Conservation (phyloP, 2,113 vertebrate species). For the Ahaetulla prasina region DNA sequence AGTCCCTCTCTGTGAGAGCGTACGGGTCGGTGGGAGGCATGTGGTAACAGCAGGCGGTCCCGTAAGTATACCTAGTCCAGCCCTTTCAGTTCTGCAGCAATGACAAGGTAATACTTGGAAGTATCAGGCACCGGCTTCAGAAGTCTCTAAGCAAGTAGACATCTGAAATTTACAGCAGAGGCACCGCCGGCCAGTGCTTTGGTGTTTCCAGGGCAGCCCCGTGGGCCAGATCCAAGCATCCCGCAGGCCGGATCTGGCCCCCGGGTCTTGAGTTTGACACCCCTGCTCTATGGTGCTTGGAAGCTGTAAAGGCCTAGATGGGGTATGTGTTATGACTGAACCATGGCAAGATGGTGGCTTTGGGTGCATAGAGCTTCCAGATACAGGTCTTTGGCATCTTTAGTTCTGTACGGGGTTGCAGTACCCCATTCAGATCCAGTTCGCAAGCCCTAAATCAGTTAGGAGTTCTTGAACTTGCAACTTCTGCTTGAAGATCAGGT, state of each 20-base stretch:
- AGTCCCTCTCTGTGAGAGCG: too few species aligned
- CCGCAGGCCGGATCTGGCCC: too few species aligned
- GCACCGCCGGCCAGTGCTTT: too few species aligned
- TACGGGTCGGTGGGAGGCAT: too few species aligned
- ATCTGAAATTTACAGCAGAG: background rate
- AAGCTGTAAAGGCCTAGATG: background rate
- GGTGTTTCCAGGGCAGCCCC: too few species aligned
- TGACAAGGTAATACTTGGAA: background rate
- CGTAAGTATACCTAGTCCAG: background rate
- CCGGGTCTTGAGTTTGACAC: too few species aligned
- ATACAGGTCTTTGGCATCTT: background rate
- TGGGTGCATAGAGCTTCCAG: background rate
- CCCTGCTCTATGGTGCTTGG: background rate
- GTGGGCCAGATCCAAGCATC: too few species aligned
- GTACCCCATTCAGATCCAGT: background rate
- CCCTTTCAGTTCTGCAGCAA: background rate
- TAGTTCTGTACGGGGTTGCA: background rate
- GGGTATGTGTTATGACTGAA: background rate
- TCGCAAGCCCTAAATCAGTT: background rate
- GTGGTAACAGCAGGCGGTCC: too few species aligned
- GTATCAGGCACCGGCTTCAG: background rate
- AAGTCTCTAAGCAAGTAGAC: background rate
- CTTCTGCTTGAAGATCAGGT: background rate
- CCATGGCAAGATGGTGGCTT: background rate
- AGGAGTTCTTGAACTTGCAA: background rate